phyloP scores from a whole-genome alignment of 2,113 vertebrate species.

The Toxotes chatareus region DNA sequence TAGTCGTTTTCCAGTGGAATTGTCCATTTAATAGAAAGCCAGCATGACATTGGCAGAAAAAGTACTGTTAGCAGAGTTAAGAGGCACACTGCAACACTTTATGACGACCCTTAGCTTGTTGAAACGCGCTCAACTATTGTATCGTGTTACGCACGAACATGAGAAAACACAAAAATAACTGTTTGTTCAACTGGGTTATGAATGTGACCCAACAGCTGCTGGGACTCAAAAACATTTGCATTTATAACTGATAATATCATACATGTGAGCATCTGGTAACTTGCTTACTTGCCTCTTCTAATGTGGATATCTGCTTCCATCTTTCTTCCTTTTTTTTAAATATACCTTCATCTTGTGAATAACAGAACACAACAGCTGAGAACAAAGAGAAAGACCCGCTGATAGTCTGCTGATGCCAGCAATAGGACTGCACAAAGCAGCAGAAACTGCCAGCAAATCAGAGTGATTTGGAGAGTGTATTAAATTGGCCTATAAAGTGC shows the following conservation, averaged over 20 bases:
- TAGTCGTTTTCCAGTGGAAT: slow-evolving; percentile 18
- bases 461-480: slow-evolving; percentile 58
- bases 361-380: slow-evolving; percentile 61
- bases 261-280: slow-evolving; percentile 56
- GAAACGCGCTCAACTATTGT: slow-evolving; percentile 25
- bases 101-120: slow-evolving; percentile 42
- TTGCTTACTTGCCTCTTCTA: slow-evolving; percentile 25
- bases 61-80: slow-evolving; percentile 36
- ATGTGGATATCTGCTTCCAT: not conserved
- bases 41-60: slow-evolving; percentile 26
- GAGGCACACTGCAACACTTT: slow-evolving; percentile 42
- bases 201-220: slow-evolving; percentile 49
- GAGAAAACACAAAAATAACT: slow-evolving; percentile 32
- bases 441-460: slow-evolving; percentile 68
- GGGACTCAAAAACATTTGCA: slow-evolving; percentile 14
- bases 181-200: slow-evolving; percentile 32
- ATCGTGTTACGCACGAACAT: slow-evolving; percentile 39
- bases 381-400: slow-evolving; percentile 70
- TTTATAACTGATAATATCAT: slow-evolving; percentile 39
- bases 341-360: slow-evolving; percentile 56
- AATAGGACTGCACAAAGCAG: slow-evolving; percentile 51
- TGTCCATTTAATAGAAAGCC: slow-evolving; percentile 41
- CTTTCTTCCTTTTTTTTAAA: not conserved
- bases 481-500: slow-evolving; percentile 68
- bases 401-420: slow-evolving; percentile 68